A percentile compares a stretch with the other conserved stretches of the same genome.
phyloP scores from a whole-genome alignment of 2,888 invertebrate genomes.

The Ametastegia equiseti region DNA sequence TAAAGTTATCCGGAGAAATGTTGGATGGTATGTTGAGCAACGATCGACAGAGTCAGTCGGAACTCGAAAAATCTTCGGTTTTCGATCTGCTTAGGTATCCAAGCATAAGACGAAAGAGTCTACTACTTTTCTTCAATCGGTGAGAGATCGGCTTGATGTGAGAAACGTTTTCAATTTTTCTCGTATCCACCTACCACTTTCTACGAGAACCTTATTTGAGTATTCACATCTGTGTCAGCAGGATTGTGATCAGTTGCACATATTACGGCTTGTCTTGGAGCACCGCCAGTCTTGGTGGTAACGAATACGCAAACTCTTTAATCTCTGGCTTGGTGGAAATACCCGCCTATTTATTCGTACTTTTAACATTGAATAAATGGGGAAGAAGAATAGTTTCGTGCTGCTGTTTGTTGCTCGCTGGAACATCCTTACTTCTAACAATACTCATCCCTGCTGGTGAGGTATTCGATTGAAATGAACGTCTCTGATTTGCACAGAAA shows the following conservation, averaged over 20 bases:
- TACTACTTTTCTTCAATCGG: slow-evolving; percentile 87
- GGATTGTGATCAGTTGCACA: slow-evolving; percentile 86
- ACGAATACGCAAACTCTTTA: slow-evolving; percentile 85
- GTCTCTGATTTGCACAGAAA: neutral
- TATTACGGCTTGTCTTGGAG: slow-evolving; percentile 90
- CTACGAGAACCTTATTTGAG: too few species aligned
- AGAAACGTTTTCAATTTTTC: too few species aligned
- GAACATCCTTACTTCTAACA: slow-evolving; percentile 75
- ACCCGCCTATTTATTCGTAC: slow-evolving; percentile 83
- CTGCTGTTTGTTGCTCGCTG: slow-evolving; percentile 83
- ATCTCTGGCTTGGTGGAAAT: slow-evolving; percentile 86
- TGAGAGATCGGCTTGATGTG: slow-evolving; percentile 68
- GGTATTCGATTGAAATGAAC: too few species aligned
- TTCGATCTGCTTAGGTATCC: slow-evolving; percentile 82
- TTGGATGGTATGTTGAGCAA: slow-evolving; percentile 77
- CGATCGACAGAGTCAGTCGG: slow-evolving; percentile 70
- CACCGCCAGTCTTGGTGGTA: slow-evolving; percentile 84
- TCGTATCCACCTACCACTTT: too few species aligned
- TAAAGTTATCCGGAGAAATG: slow-evolving; percentile 78
- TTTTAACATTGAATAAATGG: slow-evolving; percentile 83
- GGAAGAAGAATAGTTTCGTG: slow-evolving; percentile 84
- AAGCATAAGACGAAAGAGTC: slow-evolving; percentile 81
- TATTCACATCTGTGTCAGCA: too few species aligned
- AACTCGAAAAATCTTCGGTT: slow-evolving; percentile 76
- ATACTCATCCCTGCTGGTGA: too few species aligned